Base-by-base conservation (phyloP, 2,888 invertebrate genomes). In the Scotopteryx bipunctaria region DNA sequence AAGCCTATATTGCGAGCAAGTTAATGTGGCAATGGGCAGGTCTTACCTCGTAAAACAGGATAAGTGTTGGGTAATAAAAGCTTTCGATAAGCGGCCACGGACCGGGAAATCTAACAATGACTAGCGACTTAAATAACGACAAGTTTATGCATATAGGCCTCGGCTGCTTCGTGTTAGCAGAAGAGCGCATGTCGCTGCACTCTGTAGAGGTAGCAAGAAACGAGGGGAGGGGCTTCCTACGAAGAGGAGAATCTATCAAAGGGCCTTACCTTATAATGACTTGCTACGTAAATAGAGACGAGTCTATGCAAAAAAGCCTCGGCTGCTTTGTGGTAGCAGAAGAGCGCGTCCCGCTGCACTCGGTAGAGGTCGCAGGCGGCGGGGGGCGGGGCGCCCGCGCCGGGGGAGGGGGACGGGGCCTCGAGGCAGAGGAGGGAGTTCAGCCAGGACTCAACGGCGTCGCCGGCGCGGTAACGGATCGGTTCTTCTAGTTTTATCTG, bases 281-380 rank as follows among this genome's bases (percentile, higher is more conserved):
- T 99, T 0, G 99, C 94, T 0, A 99, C 99, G 78, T 98, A 99
- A 32, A 99, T 94, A 8, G 97, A 93, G 61, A 99, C 97, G 5
- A 99, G 79, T 52, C 97, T 91, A 67, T 99, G 98, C 5, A 99
- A 90, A 82, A 99, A 99, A 1, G 94, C 93, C 83, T 97, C 97
- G 0, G 97, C 96, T 0, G 98, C 98, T 73, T 95, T 95, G 76
- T 99, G 98, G 80, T 97, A 99, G 46, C 98, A 98, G 86, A 99
- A 99, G 17, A 99, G 84, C 0, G 99, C 98, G 81, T 99, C 99
- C 0, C 88, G 53, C 94, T 96, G 85, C 48, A 97, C 94, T 46
- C 97, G 94, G 83, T 94, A 97, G 37, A 99, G 92, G 59, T 98
- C 96, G 80, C 99, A 99, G 21, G 93, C 90, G 55, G 95, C 94